phyloP scores from a whole-genome alignment of 1,140 invertebrate genomes.

The Idris sp. region DNA sequence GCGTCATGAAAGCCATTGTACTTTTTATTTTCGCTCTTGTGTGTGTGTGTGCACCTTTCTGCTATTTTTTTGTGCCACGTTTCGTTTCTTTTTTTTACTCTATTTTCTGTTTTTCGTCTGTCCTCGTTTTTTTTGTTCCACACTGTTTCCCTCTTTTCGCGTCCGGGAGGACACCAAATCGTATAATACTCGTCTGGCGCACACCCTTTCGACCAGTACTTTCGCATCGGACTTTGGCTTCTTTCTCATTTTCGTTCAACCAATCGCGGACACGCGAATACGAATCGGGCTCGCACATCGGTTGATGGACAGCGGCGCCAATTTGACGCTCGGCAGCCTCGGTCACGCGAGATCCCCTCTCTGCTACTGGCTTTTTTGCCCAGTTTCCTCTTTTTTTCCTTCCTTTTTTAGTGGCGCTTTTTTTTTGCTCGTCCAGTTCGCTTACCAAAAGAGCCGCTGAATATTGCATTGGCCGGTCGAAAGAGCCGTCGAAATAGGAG shows the following conservation, averaged over 20 bases:
- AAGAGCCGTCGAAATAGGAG: constrained; percentile 60
- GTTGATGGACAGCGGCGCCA: constrained; percentile 78
- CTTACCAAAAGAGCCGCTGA: constrained; percentile 68
- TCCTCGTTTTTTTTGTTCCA: constrained; percentile 25
- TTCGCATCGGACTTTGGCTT: constrained; percentile 46
- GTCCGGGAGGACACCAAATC: constrained; percentile 54
- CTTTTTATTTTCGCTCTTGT: constrained; percentile 52
- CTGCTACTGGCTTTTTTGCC: constrained; percentile 3
- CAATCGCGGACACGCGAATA: constrained; percentile 55
- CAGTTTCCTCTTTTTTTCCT: constrained; percentile 13
- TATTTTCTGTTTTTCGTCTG: constrained; percentile 47
- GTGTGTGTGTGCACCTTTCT: constrained; percentile 22
- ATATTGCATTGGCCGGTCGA: constrained; percentile 78
- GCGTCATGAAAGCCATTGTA: constrained; percentile 61
- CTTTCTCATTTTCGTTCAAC: constrained; percentile 63
- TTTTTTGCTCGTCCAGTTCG: constrained; percentile 38
- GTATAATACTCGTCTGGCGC: constrained; percentile 61
- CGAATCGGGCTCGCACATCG: constrained; percentile 65
- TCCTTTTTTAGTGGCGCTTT: constrained; percentile 29
- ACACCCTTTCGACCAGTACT: constrained; percentile 49
- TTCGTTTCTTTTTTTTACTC: constrained; percentile 16
- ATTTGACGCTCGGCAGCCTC: constrained; percentile 76
- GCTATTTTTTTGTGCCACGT: constrained; percentile 17
- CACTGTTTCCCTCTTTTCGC: constrained; percentile 34
- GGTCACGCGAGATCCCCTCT: constrained; percentile 57